Evolutionary conservation across 2,113 vertebrate species (phyloP), one percentile per base, ranked within the genome.

Genomic region (Reinhardtius hippoglossoides): DNA sequence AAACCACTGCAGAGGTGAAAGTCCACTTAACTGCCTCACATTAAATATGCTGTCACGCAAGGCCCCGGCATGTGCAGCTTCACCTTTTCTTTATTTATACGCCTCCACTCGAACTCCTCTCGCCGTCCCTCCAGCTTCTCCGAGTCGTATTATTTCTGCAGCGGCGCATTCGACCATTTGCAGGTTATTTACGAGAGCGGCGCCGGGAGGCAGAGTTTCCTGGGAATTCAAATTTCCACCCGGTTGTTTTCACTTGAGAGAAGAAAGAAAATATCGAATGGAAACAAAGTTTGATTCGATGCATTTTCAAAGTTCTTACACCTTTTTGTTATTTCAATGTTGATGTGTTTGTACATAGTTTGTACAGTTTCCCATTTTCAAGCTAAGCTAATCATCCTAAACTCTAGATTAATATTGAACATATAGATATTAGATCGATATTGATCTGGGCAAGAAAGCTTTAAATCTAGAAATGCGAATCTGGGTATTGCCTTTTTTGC

Each of bases 181-280:
- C 58, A 27, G 73, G 64, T 88, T 89, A 74, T 89, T 88, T 90
- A 84, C 83, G 67, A 78, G 81, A 67, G 54, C 52, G 4, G 54
- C 1, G 57, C 71, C 74, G 14, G 58, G 61, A 67, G 46, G 57
- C 56, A 18, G 44, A 1, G 48, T 68, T 61, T 82, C 78, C 48
- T 72, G 70, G 75, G 80, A 78, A 78, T 76, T 76, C 46, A 65
- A 71, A 69, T 46, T 27, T 80, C 60, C 60, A 46, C 58, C 70
- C 31, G 64, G 21, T 74, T 74, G 64, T 64, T 58, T 31, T 58
- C 24, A 40, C 59, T 86, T 60, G 59, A 73, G 67, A 78, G 76
- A 80, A 57, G 68, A 74, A 82, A 74, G 69, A 72, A 7, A 31
- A 84, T 59, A 69, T 48, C 14, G 65, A 27, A 65, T 56, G 42